These are phyloP conservation scores for Hymenopus coronatus DNA, from an alignment of 2,888 invertebrate genomes.

Conservation along the genomic window DNA sequence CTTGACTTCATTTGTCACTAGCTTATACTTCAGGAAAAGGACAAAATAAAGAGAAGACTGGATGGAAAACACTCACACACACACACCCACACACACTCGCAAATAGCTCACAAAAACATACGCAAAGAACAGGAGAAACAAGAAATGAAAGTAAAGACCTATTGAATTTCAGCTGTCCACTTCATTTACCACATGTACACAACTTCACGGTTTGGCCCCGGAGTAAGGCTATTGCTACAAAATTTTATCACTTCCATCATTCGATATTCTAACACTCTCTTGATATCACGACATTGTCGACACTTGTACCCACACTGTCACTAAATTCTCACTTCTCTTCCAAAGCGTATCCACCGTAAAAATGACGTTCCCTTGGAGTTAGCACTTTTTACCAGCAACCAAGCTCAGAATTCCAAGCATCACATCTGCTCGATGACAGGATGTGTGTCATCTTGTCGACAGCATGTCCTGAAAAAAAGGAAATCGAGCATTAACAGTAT, in stretches of 20 bases:
- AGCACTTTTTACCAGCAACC: neutral
- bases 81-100: no score
- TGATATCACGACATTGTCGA: neutral
- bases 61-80: no score
- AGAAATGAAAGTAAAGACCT: no score
- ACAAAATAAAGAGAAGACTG: no score
- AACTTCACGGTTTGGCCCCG: slow-evolving; percentile 31
- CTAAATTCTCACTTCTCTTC: no score
- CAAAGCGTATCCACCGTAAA: neutral
- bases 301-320: neutral
- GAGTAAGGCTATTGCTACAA: slow-evolving; percentile 44
- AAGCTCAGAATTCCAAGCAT: neutral
- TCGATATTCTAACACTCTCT: neutral
- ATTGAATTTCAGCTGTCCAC: neutral
- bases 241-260: slow-evolving; percentile 21
- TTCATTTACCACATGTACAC: neutral
- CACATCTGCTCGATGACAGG: neutral
- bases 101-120: no score
- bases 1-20: neutral
- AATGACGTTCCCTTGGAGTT: neutral
- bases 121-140: no score
- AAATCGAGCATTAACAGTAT: neutral
- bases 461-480: neutral
- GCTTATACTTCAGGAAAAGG: neutral
- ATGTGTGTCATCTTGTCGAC: neutral